Percentiles rank a stretch among this genome's conserved stretches.
Conservation (phyloP, 2,888 invertebrate species). For the Diaprepes abbreviatus region DNA sequence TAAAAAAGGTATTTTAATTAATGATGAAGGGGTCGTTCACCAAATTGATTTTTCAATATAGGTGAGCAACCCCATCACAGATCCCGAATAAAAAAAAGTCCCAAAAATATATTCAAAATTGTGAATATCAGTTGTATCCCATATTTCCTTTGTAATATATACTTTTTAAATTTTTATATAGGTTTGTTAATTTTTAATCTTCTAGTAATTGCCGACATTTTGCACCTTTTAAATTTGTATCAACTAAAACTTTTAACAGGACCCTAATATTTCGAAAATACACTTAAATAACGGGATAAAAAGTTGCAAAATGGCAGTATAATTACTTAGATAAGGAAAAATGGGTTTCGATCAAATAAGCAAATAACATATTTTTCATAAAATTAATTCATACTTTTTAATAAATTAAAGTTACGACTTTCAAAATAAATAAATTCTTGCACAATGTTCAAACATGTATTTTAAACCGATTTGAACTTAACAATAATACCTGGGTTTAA, state of each 20-base stretch:
- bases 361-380: background rate
- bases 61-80: no score
- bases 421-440: slow-evolving; percentile 8
- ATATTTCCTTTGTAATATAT: no score
- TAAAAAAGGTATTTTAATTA: background rate
- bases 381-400: no score
- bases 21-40: no score
- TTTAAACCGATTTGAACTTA: slow-evolving; percentile 15
- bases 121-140: background rate
- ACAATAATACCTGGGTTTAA: slow-evolving; percentile 38
- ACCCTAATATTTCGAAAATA: background rate
- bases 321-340: background rate
- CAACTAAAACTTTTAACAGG: no score
- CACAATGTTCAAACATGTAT: slow-evolving; percentile 1
- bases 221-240: no score
- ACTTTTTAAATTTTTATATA: no score
- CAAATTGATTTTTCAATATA: background rate
- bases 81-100: no score
- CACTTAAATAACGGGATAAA: no score
- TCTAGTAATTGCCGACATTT: no score
- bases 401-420: background rate
- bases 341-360: background rate
- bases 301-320: background rate
- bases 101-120: background rate
- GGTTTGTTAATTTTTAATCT: no score